Base-by-base conservation (phyloP, 2,888 invertebrate genomes). In the Escarpia spicata region DNA sequence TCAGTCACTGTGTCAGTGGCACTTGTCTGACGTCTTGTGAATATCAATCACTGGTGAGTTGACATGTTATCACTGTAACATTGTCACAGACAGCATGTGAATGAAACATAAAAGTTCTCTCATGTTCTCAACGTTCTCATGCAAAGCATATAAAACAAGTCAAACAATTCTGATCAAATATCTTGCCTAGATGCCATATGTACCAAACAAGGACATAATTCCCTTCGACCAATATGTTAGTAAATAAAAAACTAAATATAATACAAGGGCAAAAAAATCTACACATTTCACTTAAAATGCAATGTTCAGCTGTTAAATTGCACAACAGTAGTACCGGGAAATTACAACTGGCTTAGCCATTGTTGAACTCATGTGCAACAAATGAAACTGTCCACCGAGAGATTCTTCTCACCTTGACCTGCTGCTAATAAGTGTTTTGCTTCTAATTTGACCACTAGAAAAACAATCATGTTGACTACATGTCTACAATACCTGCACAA, bases 1-100 rank as follows among this genome's bases (percentile, higher is more conserved):
- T 75, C 75, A 75, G 75, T 75, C 75, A 75, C 75, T 75, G 75
- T 75, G 75, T 75, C n/a, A 26, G 75, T 75, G 75, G 26, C 75
- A 75, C 75, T 75, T 26, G 75, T n/a, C 19, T 75, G 75, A 26
- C n/a, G 75, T 75, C 75, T 75, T 75, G 75, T 26, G 6, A 75
- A 75, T n/a, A n/a, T 75, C 75, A 75, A 26, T 75, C 26, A 75
- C 75, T 3, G 75, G 26, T 19, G 75, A 75, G 6, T 19, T 15
- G 6, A 26, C 75, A 26, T 26, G 75, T 75, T 26, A 75, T 75
- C 75, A 75, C 75, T 75, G 75, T 26, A 75, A 75, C 75, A 75
- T 75, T 26, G 26, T 75, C 75, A 26, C 75, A 75, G 75, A 26
- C 4, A 19, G 75, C 1, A n/a, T 26, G 75, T 75, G 75, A 19